Evolutionary conservation across 2,888 invertebrate genomes (phyloP), one percentile per base, ranked within the genome.

Genomic region (Acanthoscelides obtectus): DNA sequence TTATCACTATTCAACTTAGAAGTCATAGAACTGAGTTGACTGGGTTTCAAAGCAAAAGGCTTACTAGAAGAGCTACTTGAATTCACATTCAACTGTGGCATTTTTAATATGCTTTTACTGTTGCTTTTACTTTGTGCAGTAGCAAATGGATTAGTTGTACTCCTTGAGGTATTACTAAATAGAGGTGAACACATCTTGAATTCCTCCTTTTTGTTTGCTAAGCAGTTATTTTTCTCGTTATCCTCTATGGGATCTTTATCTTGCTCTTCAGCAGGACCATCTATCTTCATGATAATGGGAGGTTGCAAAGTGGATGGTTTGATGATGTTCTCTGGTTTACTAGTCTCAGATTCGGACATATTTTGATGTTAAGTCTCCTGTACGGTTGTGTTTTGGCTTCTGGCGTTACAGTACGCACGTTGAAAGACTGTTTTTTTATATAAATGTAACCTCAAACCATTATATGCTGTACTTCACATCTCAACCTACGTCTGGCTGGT

Each of bases 211-310:
- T 27, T 8, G 12, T 63, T 22, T 22, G 65, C 12, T 8, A n/a
- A 22, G 64, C 45, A 65, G 67, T 22, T 20, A 64, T 67, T 45
- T 12, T 12, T 45, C 6, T 65, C 20, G 64, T 66, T 66, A 67
- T 69, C 70, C 22, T 63, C 63, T 69, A 64, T 74, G 68, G 73
- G 78, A 83, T 83, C 83, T 79, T 80, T 78, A 75, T 79, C 79
- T 71, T 78, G 76, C 67, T 82, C 80, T 72, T 84, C 84, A 63
- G 77, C 73, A 69, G 83, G 80, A 66, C 77, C 82, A 74, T 84
- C 84, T 68, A 83, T 82, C 80, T 83, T 83, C 82, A 83, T 84
- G 74, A 83, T 83, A 72, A 83, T 82, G 67, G 81, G 77, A 67
- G 82, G 79, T 72, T 81, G 81, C 66, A 81, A 76, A 71, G 76